Conservation (phyloP, 2,113 vertebrate species). For the Amphilophus citrinellus region DNA sequence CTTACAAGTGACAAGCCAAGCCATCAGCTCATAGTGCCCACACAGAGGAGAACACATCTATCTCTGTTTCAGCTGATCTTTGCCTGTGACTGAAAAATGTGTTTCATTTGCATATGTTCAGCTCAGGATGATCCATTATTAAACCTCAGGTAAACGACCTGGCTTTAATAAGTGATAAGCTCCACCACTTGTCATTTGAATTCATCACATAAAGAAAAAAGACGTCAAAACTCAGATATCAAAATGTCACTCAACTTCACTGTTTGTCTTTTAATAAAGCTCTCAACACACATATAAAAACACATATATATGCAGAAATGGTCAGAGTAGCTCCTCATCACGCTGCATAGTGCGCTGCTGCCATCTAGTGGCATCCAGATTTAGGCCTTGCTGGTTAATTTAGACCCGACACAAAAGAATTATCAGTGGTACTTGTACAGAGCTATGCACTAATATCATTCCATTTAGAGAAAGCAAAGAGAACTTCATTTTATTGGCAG, state of each 20-base stretch:
- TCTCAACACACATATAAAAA: not conserved
- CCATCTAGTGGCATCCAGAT: not conserved
- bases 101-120: slow-evolving; percentile 12
- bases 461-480: not conserved
- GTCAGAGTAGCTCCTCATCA: not conserved
- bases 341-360: not conserved
- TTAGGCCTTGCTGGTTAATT: not conserved
- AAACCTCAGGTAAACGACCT: not conserved
- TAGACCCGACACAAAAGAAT: not conserved
- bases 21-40: not conserved
- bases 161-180: slow-evolving; percentile 2
- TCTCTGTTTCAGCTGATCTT: not conserved
- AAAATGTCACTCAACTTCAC: not conserved
- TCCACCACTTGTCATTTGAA: not conserved
- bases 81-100: not conserved
- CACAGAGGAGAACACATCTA: not conserved
- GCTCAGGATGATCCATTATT: slow-evolving; percentile 11
- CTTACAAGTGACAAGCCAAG: slow-evolving; percentile 14
- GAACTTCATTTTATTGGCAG: not conserved
- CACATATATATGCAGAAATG: not conserved
- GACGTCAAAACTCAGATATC: not conserved
- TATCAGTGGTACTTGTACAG: not conserved
- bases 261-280: slow-evolving; percentile 9
- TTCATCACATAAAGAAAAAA: not conserved
- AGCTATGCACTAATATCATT: rapidly evolving